These are phyloP conservation scores for Drosophila rellima DNA, from an alignment of 2,888 invertebrate genomes.

Conservation along the genomic window DNA sequence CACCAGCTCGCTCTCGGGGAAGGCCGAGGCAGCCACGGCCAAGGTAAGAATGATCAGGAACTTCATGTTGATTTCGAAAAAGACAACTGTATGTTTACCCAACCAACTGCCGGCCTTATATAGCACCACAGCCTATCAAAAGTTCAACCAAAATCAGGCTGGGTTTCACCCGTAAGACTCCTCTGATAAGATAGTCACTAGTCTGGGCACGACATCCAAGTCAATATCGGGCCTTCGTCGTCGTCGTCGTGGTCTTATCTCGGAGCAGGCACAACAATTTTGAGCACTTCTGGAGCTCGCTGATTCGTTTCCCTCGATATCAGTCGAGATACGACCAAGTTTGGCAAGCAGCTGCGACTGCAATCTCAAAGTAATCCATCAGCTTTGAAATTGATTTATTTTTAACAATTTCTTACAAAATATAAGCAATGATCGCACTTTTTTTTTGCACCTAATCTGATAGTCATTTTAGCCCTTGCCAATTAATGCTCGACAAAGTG, in stretches of 20 bases:
- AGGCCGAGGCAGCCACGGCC: constrained; percentile 69
- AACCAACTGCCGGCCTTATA: constrained; percentile 41
- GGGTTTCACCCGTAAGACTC: constrained; percentile 22
- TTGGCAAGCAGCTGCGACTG: constrained; percentile 17
- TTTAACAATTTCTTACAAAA: constrained; percentile 8
- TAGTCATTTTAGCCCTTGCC: neutral
- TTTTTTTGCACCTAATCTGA: constrained; percentile 2
- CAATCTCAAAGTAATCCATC: constrained; percentile 16
- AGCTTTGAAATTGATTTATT: constrained; percentile 13
- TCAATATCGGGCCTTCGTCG: constrained; percentile 1
- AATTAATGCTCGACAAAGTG: constrained; percentile 3
- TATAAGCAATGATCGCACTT: constrained; percentile 3
- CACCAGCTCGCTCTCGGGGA: constrained; percentile 54
- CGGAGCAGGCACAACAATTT: neutral
- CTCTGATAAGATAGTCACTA: constrained; percentile 54
- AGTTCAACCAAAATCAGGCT: constrained; percentile 22
- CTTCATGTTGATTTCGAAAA: constrained; percentile 71
- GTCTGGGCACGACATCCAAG: constrained; percentile 9
- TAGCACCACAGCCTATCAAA: constrained; percentile 23
- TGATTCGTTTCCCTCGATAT: constrained; percentile 21
- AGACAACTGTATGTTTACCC: constrained; percentile 55
- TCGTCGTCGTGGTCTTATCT: constrained; percentile 28
- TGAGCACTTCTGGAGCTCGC: constrained; percentile 16
- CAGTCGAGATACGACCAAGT: constrained; percentile 8
- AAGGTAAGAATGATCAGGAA: constrained; percentile 72